These are phyloP conservation scores for Drosophila pegasa DNA, from an alignment of 2,888 invertebrate species.

Conservation along the genomic window DNA sequence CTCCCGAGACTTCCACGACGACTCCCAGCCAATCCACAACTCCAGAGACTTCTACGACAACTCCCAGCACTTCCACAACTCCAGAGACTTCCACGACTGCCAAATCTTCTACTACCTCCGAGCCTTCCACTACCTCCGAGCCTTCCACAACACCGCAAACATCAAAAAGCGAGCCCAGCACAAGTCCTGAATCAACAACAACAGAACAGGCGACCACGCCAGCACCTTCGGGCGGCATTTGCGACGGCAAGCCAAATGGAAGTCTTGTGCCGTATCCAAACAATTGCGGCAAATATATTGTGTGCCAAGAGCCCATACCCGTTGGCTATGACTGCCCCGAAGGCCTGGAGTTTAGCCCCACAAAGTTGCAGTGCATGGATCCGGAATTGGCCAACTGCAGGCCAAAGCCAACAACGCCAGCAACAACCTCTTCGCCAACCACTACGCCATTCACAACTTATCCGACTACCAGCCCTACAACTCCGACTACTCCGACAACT, in stretches of 20 bases:
- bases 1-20: constrained; percentile 3
- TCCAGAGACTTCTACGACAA: constrained; percentile 4
- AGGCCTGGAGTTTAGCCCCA: constrained; percentile 85
- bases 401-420: constrained; percentile 68
- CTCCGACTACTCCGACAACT: constrained; percentile 14
- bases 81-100: not conserved
- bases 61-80: constrained; percentile 5
- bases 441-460: not conserved
- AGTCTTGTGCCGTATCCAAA: constrained; percentile 71
- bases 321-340: constrained; percentile 86
- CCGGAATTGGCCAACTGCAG: constrained; percentile 77
- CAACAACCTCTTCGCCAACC: not conserved
- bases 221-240: constrained; percentile 60
- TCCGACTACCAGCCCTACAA: not conserved
- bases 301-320: constrained; percentile 73
- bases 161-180: constrained; percentile 13
- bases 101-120: not conserved
- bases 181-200: constrained; percentile 12
- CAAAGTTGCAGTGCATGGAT: constrained; percentile 64
- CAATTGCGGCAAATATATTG: constrained; percentile 73
- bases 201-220: constrained; percentile 32
- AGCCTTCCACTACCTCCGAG: constrained; percentile 7
- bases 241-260: constrained; percentile 47
- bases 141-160: constrained; percentile 21
- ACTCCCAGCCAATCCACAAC: not conserved